Evolutionary conservation across 2,113 vertebrate genomes (phyloP).

Genomic region (Campylomormyrus tamandua): DNA sequence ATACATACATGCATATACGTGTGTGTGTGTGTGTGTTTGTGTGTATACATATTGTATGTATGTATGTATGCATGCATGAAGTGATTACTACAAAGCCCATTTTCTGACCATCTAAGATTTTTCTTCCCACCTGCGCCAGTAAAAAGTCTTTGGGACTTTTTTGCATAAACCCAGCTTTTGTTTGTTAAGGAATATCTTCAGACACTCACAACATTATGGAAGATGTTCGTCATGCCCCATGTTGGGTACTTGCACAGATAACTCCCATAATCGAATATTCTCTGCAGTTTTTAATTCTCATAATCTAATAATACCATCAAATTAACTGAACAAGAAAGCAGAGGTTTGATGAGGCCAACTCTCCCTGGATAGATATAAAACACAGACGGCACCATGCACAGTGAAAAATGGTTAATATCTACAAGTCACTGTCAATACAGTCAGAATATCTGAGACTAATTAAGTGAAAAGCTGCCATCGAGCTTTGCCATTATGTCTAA

Average conservation of each 20-base stretch:
- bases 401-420: neutral
- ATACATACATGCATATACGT: neutral
- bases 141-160: neutral
- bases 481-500: neutral
- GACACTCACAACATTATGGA: neutral
- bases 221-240: neutral
- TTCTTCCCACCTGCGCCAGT: neutral
- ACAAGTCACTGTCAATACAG: neutral
- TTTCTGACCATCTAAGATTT: neutral
- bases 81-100: neutral
- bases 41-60: neutral
- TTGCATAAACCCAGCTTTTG: neutral
- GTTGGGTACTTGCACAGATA: neutral
- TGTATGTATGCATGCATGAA: neutral
- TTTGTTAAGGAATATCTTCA: neutral
- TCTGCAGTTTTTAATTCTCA: neutral
- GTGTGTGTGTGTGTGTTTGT: neutral
- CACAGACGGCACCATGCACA: neutral
- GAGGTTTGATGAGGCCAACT: neutral
- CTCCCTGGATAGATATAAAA: neutral
- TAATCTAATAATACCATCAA: slow-evolving; percentile 2
- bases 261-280: neutral
- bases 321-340: neutral
- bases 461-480: neutral
- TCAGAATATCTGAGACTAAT: neutral